A percentile compares a stretch with the other conserved stretches of the same genome.
Evolutionary conservation across 1,140 invertebrate species (phyloP).

Genomic region (Lycorma delicatula): DNA sequence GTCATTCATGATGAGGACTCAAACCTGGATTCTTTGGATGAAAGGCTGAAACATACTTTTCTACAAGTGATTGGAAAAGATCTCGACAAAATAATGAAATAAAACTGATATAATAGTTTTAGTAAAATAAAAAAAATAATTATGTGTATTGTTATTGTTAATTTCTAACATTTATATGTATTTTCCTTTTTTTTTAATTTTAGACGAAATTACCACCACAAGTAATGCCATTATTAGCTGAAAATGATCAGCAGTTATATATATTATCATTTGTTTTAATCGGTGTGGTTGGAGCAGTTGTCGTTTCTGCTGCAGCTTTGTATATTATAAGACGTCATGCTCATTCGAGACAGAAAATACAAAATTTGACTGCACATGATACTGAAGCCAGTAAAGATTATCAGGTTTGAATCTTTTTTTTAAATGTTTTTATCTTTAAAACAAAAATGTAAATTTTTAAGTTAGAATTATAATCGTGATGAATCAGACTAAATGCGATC

Average conservation of each 20-base stretch:
- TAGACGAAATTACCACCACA: conserved; percentile 26
- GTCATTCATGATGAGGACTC: too few species aligned
- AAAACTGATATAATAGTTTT: too few species aligned
- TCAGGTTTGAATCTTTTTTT: conserved; percentile 52
- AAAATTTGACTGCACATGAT: conserved; percentile 56
- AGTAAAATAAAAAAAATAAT: too few species aligned
- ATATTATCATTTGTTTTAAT: conserved; percentile 52
- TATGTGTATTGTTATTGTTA: too few species aligned
- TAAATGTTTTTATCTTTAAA: background rate
- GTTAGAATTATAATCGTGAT: too few species aligned
- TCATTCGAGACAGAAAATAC: conserved; percentile 59
- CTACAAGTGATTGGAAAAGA: too few species aligned
- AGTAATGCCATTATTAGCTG: conserved; percentile 14
- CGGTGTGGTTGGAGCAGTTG: conserved; percentile 55
- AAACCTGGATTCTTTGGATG: too few species aligned
- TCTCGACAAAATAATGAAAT: too few species aligned
- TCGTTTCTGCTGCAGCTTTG: conserved; percentile 55
- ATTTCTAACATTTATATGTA: background rate
- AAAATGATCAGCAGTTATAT: conserved; percentile 24
- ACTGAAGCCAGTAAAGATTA: conserved; percentile 90
- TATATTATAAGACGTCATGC: conserved; percentile 66
- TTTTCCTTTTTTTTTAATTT: conserved; percentile 5
- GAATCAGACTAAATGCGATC: too few species aligned
- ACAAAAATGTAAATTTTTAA: conserved; percentile 8
- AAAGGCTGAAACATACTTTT: too few species aligned